These are phyloP conservation scores for Eupithecia tripunctaria DNA, from an alignment of 2,888 invertebrate genomes.

Conservation along the genomic window DNA sequence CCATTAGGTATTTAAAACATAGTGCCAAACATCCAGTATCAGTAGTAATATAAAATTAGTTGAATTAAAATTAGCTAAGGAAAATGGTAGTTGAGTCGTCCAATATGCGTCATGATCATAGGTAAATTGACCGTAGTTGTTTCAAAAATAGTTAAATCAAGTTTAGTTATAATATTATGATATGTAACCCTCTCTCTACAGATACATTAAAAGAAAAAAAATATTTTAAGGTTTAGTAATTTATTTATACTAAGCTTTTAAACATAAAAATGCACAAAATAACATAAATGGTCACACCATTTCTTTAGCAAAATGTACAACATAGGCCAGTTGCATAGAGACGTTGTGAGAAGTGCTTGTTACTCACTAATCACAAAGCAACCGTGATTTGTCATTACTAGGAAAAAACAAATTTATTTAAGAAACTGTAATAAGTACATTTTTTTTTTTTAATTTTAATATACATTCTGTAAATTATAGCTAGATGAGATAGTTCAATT, in stretches of 20 bases:
- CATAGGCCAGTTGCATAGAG: slow-evolving; percentile 57
- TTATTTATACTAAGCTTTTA: slow-evolving; percentile 79
- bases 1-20: too few relatives aligned
- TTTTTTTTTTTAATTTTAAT: not conserved
- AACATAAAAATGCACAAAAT: slow-evolving; percentile 77
- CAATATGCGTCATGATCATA: too few relatives aligned
- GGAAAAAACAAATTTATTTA: not conserved
- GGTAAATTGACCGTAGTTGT: too few relatives aligned
- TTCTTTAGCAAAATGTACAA: slow-evolving; percentile 67
- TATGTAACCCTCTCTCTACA: too few relatives aligned
- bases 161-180: too few relatives aligned
- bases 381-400: not conserved
- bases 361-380: slow-evolving; percentile 1
- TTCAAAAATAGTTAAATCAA: too few relatives aligned
- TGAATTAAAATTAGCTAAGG: too few relatives aligned
- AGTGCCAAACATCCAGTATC: too few relatives aligned
- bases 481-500: not conserved
- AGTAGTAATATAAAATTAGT: too few relatives aligned
- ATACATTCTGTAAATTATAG: not conserved
- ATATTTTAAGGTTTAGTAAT: slow-evolving; percentile 58
- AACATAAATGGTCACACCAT: slow-evolving; percentile 72
- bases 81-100: too few relatives aligned
- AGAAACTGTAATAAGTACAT: slow-evolving; percentile 1
- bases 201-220: too few relatives aligned
- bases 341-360: slow-evolving; percentile 16